These are phyloP conservation scores for Hesperia comma DNA, from an alignment of 2,888 invertebrate genomes.

Conservation along the genomic window DNA sequence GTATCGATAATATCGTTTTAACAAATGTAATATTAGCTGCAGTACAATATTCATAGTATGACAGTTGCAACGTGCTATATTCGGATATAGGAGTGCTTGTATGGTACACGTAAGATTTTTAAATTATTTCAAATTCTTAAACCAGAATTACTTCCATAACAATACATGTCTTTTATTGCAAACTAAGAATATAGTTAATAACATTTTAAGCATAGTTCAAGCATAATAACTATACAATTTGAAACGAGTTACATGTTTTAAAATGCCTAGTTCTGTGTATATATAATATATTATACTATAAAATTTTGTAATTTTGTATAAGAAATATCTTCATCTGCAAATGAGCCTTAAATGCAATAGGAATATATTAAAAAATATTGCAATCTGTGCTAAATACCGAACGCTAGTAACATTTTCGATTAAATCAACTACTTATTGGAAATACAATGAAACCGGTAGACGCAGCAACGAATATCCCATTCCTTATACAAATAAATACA, in stretches of 20 bases:
- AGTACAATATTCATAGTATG: not conserved
- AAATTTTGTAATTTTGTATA: constrained; percentile 37
- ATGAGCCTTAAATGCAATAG: constrained; percentile 33
- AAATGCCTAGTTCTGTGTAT: constrained; percentile 31
- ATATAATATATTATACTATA: constrained; percentile 32
- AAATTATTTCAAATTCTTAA: constrained; percentile 1
- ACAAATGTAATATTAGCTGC: not conserved
- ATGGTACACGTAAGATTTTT: not conserved
- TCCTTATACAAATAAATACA: constrained; percentile 32
- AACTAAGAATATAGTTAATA: not conserved
- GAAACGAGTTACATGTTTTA: constrained; percentile 19
- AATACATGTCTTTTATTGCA: not conserved
- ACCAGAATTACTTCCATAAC: constrained; percentile 4
- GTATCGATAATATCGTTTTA: not conserved
- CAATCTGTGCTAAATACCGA: constrained; percentile 31
- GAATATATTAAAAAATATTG: constrained; percentile 36
- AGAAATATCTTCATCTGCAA: constrained; percentile 36
- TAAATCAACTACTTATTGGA: constrained; percentile 12
- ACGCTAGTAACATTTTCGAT: constrained; percentile 15
- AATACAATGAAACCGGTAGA: constrained; percentile 19
- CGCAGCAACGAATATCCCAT: constrained; percentile 40
- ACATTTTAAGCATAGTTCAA: constrained; percentile 33
- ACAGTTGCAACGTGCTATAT: not conserved
- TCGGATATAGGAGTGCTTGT: not conserved
- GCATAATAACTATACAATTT: constrained; percentile 38